These are phyloP conservation scores for Stratiomys singularior DNA, from an alignment of 2,888 invertebrate species.

Conservation along the genomic window DNA sequence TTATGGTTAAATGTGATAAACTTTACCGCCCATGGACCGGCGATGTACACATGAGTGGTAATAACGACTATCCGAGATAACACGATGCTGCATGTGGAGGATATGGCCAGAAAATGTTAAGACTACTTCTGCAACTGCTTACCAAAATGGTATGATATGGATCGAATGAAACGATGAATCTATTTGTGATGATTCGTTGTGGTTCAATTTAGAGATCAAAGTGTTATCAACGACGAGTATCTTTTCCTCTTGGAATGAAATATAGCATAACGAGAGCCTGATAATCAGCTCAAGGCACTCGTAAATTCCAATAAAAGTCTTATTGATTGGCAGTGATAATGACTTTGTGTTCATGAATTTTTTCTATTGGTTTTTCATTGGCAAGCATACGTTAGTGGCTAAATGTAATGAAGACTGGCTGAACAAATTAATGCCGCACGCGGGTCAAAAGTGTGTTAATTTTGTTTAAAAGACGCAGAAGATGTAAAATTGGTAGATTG, in stretches of 20 bases:
- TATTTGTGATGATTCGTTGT: neutral
- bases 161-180: neutral
- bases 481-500: no score
- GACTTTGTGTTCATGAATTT: slow-evolving; percentile 18
- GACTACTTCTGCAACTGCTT: neutral
- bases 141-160: neutral
- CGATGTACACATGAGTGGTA: neutral
- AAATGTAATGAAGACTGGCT: neutral
- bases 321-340: neutral
- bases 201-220: slow-evolving; percentile 43
- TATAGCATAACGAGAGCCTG: neutral
- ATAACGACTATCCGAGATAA: neutral
- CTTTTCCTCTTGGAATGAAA: neutral
- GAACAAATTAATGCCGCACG: neutral
- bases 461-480: no score
- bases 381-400: neutral
- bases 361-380: neutral
- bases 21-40: neutral
- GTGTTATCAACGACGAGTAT: slow-evolving; percentile 19
- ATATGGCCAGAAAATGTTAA: neutral
- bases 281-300: neutral
- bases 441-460: neutral
- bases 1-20: slow-evolving; percentile 26
- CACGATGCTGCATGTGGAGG: neutral
- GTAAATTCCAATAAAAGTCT: slow-evolving; percentile 18